phyloP scores from a whole-genome alignment of 1,140 invertebrate genomes.

The Cryptotermes secundus region DNA sequence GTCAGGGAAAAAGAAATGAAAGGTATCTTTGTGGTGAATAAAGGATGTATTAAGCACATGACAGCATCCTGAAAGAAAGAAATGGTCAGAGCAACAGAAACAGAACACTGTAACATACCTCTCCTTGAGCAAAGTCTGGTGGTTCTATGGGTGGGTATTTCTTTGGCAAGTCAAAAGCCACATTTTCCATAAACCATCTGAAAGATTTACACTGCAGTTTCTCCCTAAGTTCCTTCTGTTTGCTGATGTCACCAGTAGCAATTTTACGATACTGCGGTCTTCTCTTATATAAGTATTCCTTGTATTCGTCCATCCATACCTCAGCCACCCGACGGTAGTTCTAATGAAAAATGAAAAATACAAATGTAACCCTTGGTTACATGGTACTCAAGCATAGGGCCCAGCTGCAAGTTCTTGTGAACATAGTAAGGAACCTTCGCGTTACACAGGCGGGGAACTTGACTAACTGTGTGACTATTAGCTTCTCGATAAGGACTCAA shows the following conservation, averaged over 20 bases:
- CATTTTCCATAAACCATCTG: conserved; percentile 93
- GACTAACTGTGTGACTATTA: too few species aligned
- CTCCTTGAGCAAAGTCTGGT: conserved; percentile 80
- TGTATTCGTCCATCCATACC: conserved; percentile 68
- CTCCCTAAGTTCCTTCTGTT: conserved; percentile 74
- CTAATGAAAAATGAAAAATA: conserved; percentile 39
- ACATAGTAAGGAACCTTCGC: too few species aligned
- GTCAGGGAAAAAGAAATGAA: too few species aligned
- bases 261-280: conserved; percentile 73
- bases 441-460: too few species aligned
- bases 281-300: conserved; percentile 80
- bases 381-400: too few species aligned
- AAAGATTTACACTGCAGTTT: conserved; percentile 87
- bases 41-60: too few species aligned
- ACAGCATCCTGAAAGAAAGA: too few species aligned
- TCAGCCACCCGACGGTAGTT: conserved; percentile 65
- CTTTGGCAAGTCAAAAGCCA: conserved; percentile 88
- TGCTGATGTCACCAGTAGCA: conserved; percentile 77
- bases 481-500: too few species aligned
- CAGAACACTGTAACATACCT: conserved; percentile 52
- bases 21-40: too few species aligned
- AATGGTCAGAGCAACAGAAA: too few species aligned
- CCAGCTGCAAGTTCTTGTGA: too few species aligned
- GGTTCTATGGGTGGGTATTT: conserved; percentile 93
- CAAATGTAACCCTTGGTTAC: too few species aligned